Evolutionary conservation across 2,888 invertebrate genomes (phyloP).

Genomic region (Oscheius sp.): DNA sequence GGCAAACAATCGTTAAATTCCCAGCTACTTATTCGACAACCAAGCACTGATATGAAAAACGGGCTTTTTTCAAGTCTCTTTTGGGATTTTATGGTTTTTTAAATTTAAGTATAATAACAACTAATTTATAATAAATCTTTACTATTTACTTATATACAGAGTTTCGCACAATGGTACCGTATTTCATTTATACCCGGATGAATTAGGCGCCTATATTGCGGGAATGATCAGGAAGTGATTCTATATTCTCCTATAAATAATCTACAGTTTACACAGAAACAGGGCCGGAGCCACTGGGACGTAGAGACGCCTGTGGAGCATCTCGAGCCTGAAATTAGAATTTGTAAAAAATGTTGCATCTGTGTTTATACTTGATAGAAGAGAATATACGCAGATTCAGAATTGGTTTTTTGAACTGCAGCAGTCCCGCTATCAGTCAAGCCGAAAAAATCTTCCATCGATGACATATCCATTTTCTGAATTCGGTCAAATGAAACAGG

Average conservation of each 20-base stretch:
- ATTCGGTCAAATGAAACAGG: background rate
- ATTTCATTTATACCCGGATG: slow-evolving; percentile 25
- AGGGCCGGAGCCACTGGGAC: slow-evolving; percentile 29
- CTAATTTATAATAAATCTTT: background rate
- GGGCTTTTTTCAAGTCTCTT: background rate
- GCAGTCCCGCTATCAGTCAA: slow-evolving; percentile 76
- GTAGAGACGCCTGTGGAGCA: slow-evolving; percentile 5
- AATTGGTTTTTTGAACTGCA: slow-evolving; percentile 86
- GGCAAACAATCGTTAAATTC: slow-evolving; percentile 87
- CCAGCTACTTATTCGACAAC: slow-evolving; percentile 84
- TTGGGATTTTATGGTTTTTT: background rate
- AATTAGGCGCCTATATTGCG: slow-evolving; percentile 28
- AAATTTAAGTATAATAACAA: background rate
- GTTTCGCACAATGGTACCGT: slow-evolving; percentile 17
- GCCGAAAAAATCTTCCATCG: slow-evolving; percentile 99
- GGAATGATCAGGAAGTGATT: slow-evolving; percentile 18
- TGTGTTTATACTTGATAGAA: slow-evolving; percentile 85
- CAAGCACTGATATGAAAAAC: slow-evolving; percentile 27
- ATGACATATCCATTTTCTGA: slow-evolving; percentile 98
- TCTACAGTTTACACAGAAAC: slow-evolving; percentile 10
- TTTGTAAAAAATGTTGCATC: too few relatives aligned
- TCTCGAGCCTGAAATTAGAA: slow-evolving; percentile 24
- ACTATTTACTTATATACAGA: slow-evolving; percentile 6
- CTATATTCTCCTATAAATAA: background rate
- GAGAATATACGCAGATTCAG: slow-evolving; percentile 98